These are phyloP conservation scores for Aphelinus certus DNA, from an alignment of 1,140 invertebrate species.

Conservation along the genomic window DNA sequence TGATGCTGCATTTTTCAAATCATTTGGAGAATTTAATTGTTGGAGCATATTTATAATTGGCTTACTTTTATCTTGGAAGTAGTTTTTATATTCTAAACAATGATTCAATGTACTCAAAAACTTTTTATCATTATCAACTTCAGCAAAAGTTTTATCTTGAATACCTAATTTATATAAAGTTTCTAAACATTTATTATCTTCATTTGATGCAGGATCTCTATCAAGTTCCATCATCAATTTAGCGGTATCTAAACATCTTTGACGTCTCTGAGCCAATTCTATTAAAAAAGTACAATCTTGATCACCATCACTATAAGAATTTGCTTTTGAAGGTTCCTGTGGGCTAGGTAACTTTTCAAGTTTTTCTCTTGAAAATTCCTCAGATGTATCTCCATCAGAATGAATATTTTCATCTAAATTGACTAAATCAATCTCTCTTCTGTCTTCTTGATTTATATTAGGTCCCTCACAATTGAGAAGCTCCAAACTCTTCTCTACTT, in stretches of 20 bases:
- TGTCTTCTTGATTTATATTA: no score
- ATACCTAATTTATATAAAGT: slow-evolving; percentile 29
- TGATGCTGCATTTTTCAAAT: background rate
- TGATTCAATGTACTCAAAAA: slow-evolving; percentile 47
- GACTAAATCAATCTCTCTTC: no score
- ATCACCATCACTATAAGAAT: slow-evolving; percentile 27
- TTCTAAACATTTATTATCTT: slow-evolving; percentile 25
- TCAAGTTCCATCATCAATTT: slow-evolving; percentile 50
- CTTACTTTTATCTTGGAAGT: slow-evolving; percentile 41
- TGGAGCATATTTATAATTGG: slow-evolving; percentile 41
- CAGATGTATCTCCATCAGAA: no score
- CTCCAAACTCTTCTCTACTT: background rate
- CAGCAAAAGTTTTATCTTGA: slow-evolving; percentile 31
- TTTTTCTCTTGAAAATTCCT: no score
- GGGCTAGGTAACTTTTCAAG: no score
- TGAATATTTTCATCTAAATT: no score
- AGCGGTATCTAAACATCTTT: slow-evolving; percentile 51
- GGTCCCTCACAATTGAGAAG: no score
- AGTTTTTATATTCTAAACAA: slow-evolving; percentile 47
- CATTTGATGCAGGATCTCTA: slow-evolving; percentile 11
- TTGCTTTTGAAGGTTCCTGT: background rate
- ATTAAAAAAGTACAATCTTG: slow-evolving; percentile 45
- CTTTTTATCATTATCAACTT: slow-evolving; percentile 34
- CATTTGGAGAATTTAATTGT: slow-evolving; percentile 14
- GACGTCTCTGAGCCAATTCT: slow-evolving; percentile 49